These are phyloP conservation scores for Trileptium ribeirensis DNA, from an alignment of 2,888 invertebrate species.

Conservation along the genomic window DNA sequence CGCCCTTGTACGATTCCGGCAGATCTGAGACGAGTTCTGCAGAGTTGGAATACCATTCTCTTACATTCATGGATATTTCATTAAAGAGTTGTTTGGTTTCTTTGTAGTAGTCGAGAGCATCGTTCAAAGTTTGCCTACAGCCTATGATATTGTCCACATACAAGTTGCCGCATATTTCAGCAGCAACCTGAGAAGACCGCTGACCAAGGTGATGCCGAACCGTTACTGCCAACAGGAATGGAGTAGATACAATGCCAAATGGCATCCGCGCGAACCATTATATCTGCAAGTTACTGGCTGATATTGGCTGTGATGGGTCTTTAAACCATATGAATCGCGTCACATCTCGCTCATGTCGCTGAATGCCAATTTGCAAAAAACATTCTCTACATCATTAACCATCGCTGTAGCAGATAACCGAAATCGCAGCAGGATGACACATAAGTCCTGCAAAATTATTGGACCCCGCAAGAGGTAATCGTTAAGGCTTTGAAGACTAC, in stretches of 20 bases:
- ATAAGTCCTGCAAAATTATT: constrained; percentile 7
- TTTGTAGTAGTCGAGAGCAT: constrained; percentile 16
- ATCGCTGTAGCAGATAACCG: not conserved
- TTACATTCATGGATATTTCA: constrained; percentile 13
- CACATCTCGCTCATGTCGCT: constrained; percentile 23
- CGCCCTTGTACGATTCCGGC: too few relatives aligned
- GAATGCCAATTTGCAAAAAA: constrained; percentile 9
- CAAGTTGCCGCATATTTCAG: constrained; percentile 20
- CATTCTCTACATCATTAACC: not conserved
- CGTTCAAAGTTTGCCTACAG: not conserved
- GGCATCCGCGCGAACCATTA: constrained; percentile 28
- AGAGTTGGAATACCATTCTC: not conserved
- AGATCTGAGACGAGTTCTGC: not conserved
- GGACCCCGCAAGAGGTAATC: constrained; percentile 2
- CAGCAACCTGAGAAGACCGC: not conserved
- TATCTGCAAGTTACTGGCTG: constrained; percentile 21
- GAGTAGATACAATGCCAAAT: constrained; percentile 30
- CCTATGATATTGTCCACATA: constrained; percentile 29
- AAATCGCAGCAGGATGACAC: not conserved
- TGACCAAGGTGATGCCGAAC: not conserved
- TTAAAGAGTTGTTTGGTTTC: constrained; percentile 29
- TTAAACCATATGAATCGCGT: constrained; percentile 31
- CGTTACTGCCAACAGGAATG: constrained; percentile 15
- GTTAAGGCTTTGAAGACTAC: not conserved
- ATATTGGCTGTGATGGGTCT: not conserved